Evolutionary conservation across 2,888 invertebrate species (phyloP).

Genomic region (Alloplasta piceator): DNA sequence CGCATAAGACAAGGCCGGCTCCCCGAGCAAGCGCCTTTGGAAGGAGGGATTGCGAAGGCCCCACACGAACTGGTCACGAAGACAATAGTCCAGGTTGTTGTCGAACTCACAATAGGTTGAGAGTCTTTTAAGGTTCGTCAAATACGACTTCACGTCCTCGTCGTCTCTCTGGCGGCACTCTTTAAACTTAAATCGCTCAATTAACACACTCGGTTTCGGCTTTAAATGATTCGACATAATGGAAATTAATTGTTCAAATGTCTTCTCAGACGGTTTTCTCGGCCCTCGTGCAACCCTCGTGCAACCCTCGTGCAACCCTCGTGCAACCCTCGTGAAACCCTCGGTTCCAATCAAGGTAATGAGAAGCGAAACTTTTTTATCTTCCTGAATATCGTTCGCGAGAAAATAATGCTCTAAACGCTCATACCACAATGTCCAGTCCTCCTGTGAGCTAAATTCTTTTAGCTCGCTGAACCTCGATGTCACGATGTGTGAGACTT

Average conservation of each 20-base stretch:
- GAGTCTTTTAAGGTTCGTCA: slow-evolving; percentile 54
- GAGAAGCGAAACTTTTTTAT: slow-evolving; percentile 41
- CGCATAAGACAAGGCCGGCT: slow-evolving; percentile 42
- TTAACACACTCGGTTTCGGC: neutral
- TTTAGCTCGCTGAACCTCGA: slow-evolving; percentile 34
- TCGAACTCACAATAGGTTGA: slow-evolving; percentile 58
- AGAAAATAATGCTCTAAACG: slow-evolving; percentile 52
- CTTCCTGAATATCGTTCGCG: slow-evolving; percentile 28
- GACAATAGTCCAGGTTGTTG: slow-evolving; percentile 29
- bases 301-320: too few species aligned
- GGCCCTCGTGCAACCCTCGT: too few species aligned
- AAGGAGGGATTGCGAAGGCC: slow-evolving; percentile 48
- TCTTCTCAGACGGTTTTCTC: slow-evolving; percentile 28
- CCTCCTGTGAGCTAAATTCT: slow-evolving; percentile 41
- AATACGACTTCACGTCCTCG: slow-evolving; percentile 49
- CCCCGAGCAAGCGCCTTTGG: slow-evolving; percentile 50
- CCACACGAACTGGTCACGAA: slow-evolving; percentile 60
- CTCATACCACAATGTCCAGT: slow-evolving; percentile 47
- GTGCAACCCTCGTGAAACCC: slow-evolving; percentile 46
- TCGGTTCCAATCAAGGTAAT: slow-evolving; percentile 33
- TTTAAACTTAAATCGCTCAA: too few species aligned
- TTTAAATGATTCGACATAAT: slow-evolving; percentile 61
- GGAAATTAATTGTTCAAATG: slow-evolving; percentile 38
- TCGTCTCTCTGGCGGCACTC: slow-evolving; percentile 15
- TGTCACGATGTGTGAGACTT: slow-evolving; percentile 8